Percentiles rank a stretch among this genome's conserved stretches.
These are phyloP conservation scores for Schlechtendalia chinensis DNA, from an alignment of 1,140 invertebrate genomes.

Conservation along the genomic window DNA sequence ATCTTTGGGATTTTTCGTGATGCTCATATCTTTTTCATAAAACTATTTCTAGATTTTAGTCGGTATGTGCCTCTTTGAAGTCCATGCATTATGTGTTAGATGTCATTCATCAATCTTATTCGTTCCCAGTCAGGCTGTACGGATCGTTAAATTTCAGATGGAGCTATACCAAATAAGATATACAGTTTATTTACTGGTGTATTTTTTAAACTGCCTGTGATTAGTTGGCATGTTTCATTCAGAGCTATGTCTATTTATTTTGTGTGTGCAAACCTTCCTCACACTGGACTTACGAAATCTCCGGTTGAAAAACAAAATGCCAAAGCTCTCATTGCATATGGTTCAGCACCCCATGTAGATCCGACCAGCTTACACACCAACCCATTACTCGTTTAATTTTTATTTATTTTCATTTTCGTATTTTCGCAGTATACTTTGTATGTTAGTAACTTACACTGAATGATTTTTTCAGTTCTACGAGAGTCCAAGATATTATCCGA, in stretches of 20 bases:
- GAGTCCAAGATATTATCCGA: too few relatives aligned
- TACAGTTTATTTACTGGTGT: not conserved
- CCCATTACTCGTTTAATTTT: not conserved
- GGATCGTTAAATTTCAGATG: not conserved
- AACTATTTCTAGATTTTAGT: slow-evolving; percentile 1
- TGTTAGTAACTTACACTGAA: not conserved
- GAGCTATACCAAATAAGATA: not conserved
- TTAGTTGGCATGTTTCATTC: not conserved
- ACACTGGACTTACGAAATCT: not conserved
- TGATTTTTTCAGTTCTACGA: too few relatives aligned
- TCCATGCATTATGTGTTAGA: not conserved
- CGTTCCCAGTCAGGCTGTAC: not conserved
- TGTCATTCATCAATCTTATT: not conserved
- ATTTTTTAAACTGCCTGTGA: not conserved
- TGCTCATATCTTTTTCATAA: slow-evolving; percentile 16
- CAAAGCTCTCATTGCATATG: not conserved
- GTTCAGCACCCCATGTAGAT: not conserved
- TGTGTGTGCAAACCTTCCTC: not conserved
- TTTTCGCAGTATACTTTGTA: slow-evolving; percentile 9
- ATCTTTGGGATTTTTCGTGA: slow-evolving; percentile 6
- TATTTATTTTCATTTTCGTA: not conserved
- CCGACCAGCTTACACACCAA: not conserved
- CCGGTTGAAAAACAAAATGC: not conserved
- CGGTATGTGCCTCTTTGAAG: not conserved
- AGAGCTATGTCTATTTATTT: not conserved